Evolutionary conservation across 2,113 vertebrate species (phyloP).

Genomic region (Marmota flaviventris): DNA sequence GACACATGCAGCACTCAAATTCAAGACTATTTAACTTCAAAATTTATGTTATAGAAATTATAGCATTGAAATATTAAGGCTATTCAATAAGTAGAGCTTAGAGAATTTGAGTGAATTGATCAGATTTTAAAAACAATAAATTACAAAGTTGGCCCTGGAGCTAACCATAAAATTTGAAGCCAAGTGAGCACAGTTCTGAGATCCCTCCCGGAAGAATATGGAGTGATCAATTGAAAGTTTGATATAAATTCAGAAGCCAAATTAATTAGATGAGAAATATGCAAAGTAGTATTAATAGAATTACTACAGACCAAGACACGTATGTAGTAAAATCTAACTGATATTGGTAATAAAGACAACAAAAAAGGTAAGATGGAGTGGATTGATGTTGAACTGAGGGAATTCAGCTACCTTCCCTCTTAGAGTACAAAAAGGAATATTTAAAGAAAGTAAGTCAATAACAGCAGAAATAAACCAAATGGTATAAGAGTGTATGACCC

Average conservation of each 20-base stretch:
- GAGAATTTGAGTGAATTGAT: not conserved
- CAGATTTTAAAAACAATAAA: not conserved
- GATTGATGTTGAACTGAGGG: not conserved
- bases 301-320: not conserved
- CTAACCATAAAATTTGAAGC: not conserved
- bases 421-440: not conserved
- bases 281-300: not conserved
- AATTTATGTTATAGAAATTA: not conserved
- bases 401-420: not conserved
- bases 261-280: not conserved
- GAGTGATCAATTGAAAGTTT: not conserved
- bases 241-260: constrained; percentile 20
- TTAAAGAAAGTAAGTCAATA: not conserved
- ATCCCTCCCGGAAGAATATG: not conserved
- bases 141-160: not conserved
- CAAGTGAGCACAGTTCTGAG: not conserved
- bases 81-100: not conserved
- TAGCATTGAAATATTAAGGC: not conserved
- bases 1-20: not conserved
- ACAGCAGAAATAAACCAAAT: not conserved
- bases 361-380: not conserved
- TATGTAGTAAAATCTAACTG: not conserved
- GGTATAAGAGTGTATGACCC: not conserved
- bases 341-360: not conserved
- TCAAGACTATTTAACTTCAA: constrained; percentile 24